phyloP scores from a whole-genome alignment of 2,113 vertebrate genomes.

The Prinia subflava region DNA sequence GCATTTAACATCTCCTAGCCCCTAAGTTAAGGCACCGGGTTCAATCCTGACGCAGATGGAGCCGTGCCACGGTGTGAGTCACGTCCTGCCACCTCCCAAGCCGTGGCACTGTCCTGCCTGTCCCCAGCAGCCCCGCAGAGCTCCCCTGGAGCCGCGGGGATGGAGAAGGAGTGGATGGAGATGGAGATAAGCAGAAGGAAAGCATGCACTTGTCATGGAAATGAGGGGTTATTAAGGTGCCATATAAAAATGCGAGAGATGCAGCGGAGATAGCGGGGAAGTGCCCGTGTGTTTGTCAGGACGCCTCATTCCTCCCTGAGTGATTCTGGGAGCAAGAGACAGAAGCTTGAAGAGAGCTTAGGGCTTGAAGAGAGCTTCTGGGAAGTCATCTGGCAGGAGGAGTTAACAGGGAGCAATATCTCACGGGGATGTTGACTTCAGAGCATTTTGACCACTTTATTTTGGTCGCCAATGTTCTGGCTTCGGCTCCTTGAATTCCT shows the following conservation, averaged over 20 bases:
- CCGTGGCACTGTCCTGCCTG: not conserved
- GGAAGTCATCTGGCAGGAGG: not conserved
- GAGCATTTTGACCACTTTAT: not conserved
- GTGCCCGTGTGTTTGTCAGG: slow-evolving; percentile 16
- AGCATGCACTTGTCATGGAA: slow-evolving; percentile 71
- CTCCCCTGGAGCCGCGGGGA: slow-evolving; percentile 8
- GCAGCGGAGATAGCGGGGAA: slow-evolving; percentile 34
- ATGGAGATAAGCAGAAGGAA: slow-evolving; percentile 59
- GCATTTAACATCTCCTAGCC: slow-evolving; percentile 2
- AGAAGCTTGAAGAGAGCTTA: not conserved
- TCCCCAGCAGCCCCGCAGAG: not conserved
- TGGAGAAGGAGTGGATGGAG: slow-evolving; percentile 39
- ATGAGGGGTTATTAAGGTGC: slow-evolving; percentile 73
- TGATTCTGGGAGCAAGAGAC: slow-evolving; percentile 29
- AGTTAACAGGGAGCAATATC: not conserved
- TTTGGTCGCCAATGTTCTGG: not conserved
- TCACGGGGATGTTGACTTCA: not conserved
- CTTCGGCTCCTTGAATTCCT: not conserved
- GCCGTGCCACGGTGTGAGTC: not conserved
- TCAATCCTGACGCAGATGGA: slow-evolving; percentile 47
- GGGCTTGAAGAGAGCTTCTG: slow-evolving; percentile 21
- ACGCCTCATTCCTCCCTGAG: slow-evolving; percentile 27
- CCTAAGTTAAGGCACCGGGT: slow-evolving; percentile 6
- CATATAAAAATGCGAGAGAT: slow-evolving; percentile 69
- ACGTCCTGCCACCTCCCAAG: slow-evolving; percentile 3